Percentiles rank a stretch among this genome's conserved stretches.
These are phyloP conservation scores for Poeciliopsis gracilis DNA, from an alignment of 2,797 vertebrate species.

Conservation along the genomic window DNA sequence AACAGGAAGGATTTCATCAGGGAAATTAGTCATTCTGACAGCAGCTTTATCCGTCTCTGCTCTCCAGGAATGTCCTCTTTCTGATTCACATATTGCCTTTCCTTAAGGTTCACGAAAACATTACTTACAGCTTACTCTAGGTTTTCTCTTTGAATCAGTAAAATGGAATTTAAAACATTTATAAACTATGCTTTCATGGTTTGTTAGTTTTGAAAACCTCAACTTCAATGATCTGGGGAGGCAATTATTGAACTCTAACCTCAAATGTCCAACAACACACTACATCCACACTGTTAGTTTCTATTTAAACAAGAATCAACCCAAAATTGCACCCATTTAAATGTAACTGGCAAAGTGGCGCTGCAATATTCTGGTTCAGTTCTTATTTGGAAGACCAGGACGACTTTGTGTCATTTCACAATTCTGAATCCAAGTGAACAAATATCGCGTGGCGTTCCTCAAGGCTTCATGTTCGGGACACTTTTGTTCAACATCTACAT, in stretches of 20 bases:
- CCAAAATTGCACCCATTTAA: not conserved
- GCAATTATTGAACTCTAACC: not conserved
- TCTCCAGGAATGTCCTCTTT: conserved; percentile 30
- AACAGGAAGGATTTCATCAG: conserved; percentile 46
- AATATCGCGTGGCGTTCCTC: not conserved
- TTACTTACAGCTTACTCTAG: too few species aligned
- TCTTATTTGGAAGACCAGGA: not conserved
- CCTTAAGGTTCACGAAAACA: conserved; percentile 18
- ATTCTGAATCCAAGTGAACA: not conserved
- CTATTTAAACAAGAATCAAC: not conserved
- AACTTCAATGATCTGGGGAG: not conserved
- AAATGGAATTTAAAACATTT: not conserved
- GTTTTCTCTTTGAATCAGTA: not conserved
- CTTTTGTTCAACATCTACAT: not conserved
- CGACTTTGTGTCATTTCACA: not conserved
- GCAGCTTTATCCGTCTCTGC: conserved; percentile 44
- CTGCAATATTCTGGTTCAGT: not conserved
- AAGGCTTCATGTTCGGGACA: not conserved
- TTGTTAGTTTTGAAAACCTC: not conserved
- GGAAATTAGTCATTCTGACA: conserved; percentile 66
- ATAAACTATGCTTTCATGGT: not conserved
- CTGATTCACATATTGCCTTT: conserved; percentile 4
- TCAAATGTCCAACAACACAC: not conserved
- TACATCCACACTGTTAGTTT: not conserved
- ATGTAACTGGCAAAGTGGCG: not conserved